A percentile compares a stretch with the other conserved stretches of the same genome.
Conservation (phyloP, 1,140 invertebrate genomes). For the Heliothis subflexa region DNA sequence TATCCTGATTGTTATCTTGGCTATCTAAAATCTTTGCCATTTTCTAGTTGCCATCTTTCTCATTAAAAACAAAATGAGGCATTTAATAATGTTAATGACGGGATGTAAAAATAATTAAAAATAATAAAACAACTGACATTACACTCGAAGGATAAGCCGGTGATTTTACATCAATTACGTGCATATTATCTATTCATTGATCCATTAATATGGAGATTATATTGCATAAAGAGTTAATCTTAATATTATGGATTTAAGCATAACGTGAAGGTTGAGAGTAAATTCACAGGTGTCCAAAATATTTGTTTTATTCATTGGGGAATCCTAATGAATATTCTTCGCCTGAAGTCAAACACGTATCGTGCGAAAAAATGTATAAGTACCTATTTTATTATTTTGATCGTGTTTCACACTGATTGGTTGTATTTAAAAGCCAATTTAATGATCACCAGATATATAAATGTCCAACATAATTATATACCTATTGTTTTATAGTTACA, state of each 20-base stretch:
- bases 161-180: conserved; percentile 11
- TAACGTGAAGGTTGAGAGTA: background rate
- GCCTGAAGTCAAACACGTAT: no score
- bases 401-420: no score
- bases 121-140: conserved; percentile 8
- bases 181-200: conserved; percentile 16
- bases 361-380: no score
- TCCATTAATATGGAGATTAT: conserved; percentile 7
- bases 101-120: conserved; percentile 20
- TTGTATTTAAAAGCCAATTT: no score
- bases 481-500: no score
- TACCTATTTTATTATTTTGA: no score
- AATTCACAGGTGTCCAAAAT: background rate
- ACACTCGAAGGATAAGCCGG: conserved; percentile 9
- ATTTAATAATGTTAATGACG: background rate
- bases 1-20: conserved; percentile 12
- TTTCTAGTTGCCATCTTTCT: conserved; percentile 8
- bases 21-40: conserved; percentile 7
- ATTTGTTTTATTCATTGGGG: no score
- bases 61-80: conserved; percentile 12
- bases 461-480: no score
- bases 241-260: background rate
- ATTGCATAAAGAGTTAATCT: background rate
- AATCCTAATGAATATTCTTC: no score
- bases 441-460: no score